Base-by-base conservation (phyloP, 1,140 invertebrate species). In the Pogonomyrmex barbatus region DNA sequence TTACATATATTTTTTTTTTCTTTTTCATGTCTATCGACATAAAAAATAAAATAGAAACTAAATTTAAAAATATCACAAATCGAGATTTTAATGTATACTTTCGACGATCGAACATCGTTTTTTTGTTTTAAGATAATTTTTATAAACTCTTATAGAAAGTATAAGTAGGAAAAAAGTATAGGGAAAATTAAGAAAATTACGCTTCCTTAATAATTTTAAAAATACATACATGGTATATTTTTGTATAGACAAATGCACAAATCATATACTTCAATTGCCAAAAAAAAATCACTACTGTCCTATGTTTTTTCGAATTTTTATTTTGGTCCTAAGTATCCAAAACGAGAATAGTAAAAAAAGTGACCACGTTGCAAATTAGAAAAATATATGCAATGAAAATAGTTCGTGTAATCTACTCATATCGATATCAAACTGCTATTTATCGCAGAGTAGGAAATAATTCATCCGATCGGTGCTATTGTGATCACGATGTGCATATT, bases 351-450 rank as follows among this genome's bases (percentile, higher is more conserved):
- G 4, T 12, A 4, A 10, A 17, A n/a, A 58, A 82, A n/a, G 54
- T 70, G 36, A 1, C n/a, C 45, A 12, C 5, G 17, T 39, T 56
- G n/a, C 14, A 47, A 70, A 50, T n/a, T 14, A 24, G 24, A 71
- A 82, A 81, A 71, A 58, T 39, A 1, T 24, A 42, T 52, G 1
- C 24, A 71, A 14, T 60, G 12, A 47, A 82, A 82, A 82, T 73
- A 82, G 67, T 73, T 47, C 0, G 39, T 33, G n/a, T 45, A 10
- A 81, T 70, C 30, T 45, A n/a, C 4, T 45, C 9, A 12, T 42
- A 39, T 54, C 47, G 52, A 56, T 81, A 68, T 24, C 77, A 68
- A 79, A 30, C 17, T 24, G 52, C 39, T 82, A 82, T 82, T 82
- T 82, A 14, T 73, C 67, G 68, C 14, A 17, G 47, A 14, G 2